Percentiles rank a stretch among this genome's conserved stretches.
phyloP scores from a whole-genome alignment of 2,113 vertebrate genomes.

The Ovis canadensis region DNA sequence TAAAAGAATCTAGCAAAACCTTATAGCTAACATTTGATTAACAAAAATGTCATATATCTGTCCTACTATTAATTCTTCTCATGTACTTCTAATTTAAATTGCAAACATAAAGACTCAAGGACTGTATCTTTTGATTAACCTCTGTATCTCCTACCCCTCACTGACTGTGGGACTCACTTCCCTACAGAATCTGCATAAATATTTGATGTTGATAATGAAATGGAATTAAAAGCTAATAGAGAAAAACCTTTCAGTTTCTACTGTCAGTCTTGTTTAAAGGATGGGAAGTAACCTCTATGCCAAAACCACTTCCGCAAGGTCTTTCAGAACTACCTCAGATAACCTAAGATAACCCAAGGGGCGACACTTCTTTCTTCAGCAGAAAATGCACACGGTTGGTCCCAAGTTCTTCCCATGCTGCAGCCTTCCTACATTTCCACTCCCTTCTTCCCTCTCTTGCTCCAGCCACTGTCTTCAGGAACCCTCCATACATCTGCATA shows the following conservation, averaged over 20 bases:
- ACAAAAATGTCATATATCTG: neutral
- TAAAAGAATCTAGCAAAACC: neutral
- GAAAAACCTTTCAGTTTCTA: neutral
- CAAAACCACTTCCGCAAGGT: neutral
- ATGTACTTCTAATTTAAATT: neutral
- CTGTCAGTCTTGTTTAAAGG: neutral
- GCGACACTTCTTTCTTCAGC: neutral
- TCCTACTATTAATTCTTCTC: neutral
- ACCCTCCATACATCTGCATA: accelerated
- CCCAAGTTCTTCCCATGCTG: neutral
- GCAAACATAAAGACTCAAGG: neutral
- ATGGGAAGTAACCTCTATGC: neutral
- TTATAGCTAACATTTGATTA: neutral
- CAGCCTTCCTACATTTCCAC: neutral
- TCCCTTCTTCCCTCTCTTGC: neutral
- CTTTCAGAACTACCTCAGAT: neutral
- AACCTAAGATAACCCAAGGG: neutral
- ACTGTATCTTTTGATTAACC: neutral
- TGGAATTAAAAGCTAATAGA: neutral
- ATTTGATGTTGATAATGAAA: conserved; percentile 7
- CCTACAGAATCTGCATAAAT: neutral
- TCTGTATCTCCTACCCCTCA: neutral
- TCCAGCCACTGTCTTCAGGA: neutral
- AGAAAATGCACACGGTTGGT: neutral
- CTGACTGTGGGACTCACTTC: neutral